phyloP scores from a whole-genome alignment of 2,888 invertebrate genomes.

The Thymelicus sylvestris region DNA sequence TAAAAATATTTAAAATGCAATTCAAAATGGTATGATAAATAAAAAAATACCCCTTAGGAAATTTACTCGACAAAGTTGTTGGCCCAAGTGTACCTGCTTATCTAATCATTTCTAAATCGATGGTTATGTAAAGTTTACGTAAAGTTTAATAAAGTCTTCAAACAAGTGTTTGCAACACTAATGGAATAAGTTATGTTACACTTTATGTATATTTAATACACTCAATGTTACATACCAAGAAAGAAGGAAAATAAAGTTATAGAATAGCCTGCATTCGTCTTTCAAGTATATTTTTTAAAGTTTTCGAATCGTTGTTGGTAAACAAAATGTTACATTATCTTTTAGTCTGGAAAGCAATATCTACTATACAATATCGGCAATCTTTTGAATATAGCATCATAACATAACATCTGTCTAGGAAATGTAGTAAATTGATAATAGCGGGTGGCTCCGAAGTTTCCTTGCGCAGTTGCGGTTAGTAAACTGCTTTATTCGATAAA shows the following conservation, averaged over 20 bases:
- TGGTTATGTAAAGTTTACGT: constrained; percentile 7
- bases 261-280: too few relatives aligned
- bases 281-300: too few relatives aligned
- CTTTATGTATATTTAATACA: constrained; percentile 19
- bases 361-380: not conserved
- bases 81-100: too few relatives aligned
- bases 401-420: not conserved
- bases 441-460: constrained; percentile 58
- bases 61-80: too few relatives aligned
- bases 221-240: too few relatives aligned
- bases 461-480: constrained; percentile 56
- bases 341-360: too few relatives aligned
- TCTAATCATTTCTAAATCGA: constrained; percentile 1
- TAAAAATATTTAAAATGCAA: too few relatives aligned
- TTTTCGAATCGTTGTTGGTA: too few relatives aligned
- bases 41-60: too few relatives aligned
- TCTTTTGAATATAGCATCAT: not conserved
- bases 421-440: constrained; percentile 72
- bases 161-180: constrained; percentile 19
- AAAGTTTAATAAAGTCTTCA: constrained; percentile 31
- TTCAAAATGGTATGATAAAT: too few relatives aligned
- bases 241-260: too few relatives aligned
- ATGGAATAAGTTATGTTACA: constrained; percentile 29
- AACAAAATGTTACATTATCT: too few relatives aligned
- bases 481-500: constrained; percentile 77